phyloP scores from a whole-genome alignment of 2,113 vertebrate species.

The Perccottus glenii region DNA sequence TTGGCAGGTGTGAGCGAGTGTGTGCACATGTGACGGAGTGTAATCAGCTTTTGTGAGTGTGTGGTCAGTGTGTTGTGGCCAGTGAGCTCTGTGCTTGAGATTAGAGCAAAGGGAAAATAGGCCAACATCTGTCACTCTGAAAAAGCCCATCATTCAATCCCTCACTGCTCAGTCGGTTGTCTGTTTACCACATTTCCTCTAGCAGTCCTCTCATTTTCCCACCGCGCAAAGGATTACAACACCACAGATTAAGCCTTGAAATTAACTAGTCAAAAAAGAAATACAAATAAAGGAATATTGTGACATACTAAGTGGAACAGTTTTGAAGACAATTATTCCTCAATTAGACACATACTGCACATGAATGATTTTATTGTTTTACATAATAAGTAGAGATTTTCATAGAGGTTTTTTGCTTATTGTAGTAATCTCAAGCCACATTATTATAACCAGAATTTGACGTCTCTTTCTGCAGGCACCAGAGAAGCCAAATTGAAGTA shows the following conservation, averaged over 20 bases:
- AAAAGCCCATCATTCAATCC: conserved; percentile 55
- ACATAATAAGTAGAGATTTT: too few relatives aligned
- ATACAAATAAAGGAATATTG: background rate
- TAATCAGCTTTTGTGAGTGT: conserved; percentile 36
- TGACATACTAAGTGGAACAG: too few relatives aligned
- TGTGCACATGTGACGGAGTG: conserved; percentile 16
- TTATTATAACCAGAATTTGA: too few relatives aligned
- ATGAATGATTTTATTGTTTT: too few relatives aligned
- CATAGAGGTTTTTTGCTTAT: too few relatives aligned
- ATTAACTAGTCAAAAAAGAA: background rate
- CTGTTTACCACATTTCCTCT: background rate
- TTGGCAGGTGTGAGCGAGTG: background rate
- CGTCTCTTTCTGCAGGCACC: too few relatives aligned
- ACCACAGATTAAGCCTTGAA: background rate
- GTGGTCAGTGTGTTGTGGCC: conserved; percentile 30
- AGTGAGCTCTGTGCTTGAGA: conserved; percentile 55
- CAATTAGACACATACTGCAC: too few relatives aligned
- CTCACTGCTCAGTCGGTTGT: conserved; percentile 8
- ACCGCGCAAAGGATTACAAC: background rate
- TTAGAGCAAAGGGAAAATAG: conserved; percentile 72
- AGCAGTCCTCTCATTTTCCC: background rate
- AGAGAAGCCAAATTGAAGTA: too few relatives aligned
- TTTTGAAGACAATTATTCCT: too few relatives aligned
- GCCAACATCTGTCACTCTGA: conserved; percentile 75
- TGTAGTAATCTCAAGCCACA: too few relatives aligned